Evolutionary conservation across 1,140 invertebrate genomes (phyloP).

Genomic region (Sitophilus oryzae): DNA sequence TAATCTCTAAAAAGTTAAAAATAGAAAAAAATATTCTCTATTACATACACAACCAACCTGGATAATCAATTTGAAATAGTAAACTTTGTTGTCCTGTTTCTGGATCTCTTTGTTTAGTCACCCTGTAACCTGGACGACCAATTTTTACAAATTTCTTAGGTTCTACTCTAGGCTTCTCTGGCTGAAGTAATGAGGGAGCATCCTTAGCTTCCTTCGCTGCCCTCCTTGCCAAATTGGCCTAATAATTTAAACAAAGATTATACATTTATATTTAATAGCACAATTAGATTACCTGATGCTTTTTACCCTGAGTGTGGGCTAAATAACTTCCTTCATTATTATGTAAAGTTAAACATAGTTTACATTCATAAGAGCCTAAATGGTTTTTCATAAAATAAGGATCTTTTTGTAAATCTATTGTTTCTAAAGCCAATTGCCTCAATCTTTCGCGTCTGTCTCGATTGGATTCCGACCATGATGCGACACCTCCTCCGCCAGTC

Average conservation of each 20-base stretch:
- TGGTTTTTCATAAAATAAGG: slow-evolving; percentile 99
- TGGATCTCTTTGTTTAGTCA: slow-evolving; percentile 96
- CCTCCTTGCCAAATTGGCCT: slow-evolving; percentile 90
- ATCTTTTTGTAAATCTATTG: slow-evolving; percentile 98
- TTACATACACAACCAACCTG: slow-evolving; percentile 49
- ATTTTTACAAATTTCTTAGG: slow-evolving; percentile 99
- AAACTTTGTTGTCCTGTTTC: slow-evolving; percentile 94
- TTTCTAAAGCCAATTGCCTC: slow-evolving; percentile 93
- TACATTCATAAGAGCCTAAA: slow-evolving; percentile 97
- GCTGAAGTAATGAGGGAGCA: slow-evolving; percentile 80
- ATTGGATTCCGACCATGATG: slow-evolving; percentile 98
- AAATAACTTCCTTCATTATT: slow-evolving; percentile 99
- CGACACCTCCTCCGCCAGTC: slow-evolving; percentile 96
- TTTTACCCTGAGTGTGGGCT: slow-evolving; percentile 99
- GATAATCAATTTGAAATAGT: slow-evolving; percentile 95
- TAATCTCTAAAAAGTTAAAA: slow-evolving; percentile 71
- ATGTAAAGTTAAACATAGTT: slow-evolving; percentile 96
- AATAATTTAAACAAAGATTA: neutral
- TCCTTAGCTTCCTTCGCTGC: slow-evolving; percentile 99
- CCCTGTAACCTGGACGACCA: slow-evolving; percentile 96
- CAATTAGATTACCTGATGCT: slow-evolving; percentile 70
- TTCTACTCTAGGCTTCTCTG: slow-evolving; percentile 91
- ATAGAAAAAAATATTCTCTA: neutral
- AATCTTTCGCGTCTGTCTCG: slow-evolving; percentile 92
- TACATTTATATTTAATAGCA: neutral